These are phyloP conservation scores for Choristoneura fumiferana DNA, from an alignment of 1,140 invertebrate species.

Conservation along the genomic window DNA sequence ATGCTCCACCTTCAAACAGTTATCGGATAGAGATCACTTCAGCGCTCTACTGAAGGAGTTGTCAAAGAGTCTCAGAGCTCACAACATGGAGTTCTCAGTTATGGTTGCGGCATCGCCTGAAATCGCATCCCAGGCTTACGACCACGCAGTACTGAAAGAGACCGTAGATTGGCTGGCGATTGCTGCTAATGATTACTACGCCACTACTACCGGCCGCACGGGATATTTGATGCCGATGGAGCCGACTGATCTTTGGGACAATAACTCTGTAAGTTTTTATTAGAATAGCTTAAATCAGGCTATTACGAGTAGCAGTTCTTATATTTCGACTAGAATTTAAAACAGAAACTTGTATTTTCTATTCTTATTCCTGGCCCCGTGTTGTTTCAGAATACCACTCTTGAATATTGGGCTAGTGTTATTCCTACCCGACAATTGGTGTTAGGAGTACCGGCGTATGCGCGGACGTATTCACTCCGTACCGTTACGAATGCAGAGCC, in stretches of 20 bases:
- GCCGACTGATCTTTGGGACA: constrained; percentile 31
- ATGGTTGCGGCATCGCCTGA: constrained; percentile 91
- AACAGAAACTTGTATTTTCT: neutral
- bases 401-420: constrained; percentile 53
- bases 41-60: constrained; percentile 85
- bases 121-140: constrained; percentile 89
- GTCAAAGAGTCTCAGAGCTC: constrained; percentile 83
- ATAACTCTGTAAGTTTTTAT: constrained; percentile 45
- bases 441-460: constrained; percentile 57
- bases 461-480: constrained; percentile 80
- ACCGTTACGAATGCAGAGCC: constrained; percentile 71
- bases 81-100: constrained; percentile 86
- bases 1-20: constrained; percentile 33
- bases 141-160: constrained; percentile 83
- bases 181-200: constrained; percentile 93
- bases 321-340: no score
- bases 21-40: constrained; percentile 87
- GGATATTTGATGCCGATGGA: constrained; percentile 91
- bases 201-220: constrained; percentile 91
- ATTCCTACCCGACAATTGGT: constrained; percentile 48
- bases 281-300: neutral
- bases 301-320: no score
- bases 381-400: constrained; percentile 47
- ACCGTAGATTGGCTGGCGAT: constrained; percentile 91
- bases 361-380: neutral